Evolutionary conservation across 2,797 vertebrate species (phyloP), one percentile per base, ranked within the genome.

Genomic region (Neosilurus hyrtlii): DNA sequence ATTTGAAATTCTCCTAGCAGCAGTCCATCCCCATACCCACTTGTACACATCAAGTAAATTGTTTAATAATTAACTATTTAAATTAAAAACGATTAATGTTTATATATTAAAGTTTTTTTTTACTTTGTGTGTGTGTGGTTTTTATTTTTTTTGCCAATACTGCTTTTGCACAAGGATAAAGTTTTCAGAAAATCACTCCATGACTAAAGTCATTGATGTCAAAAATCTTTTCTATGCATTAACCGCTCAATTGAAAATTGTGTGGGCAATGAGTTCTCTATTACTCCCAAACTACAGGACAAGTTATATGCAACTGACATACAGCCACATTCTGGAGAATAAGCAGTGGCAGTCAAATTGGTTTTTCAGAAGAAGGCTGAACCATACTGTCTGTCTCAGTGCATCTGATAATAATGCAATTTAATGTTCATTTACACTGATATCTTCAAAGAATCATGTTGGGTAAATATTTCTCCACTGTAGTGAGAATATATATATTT

Each of bases 1-100:
- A 81, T 82, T 83, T 52, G 73, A 79, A 54, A 86, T 82, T 82
- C 78, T 51, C 24, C 57, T 26, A 57, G 78, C 37, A 79, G 62
- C 56, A 30, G 16, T 73, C 15, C n/a, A 9, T 15, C n/a, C 43
- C 43, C 43, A 43, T 43, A 43, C 43, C 43, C 43, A 43, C 8
- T 43, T 43, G 14, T 52, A 26, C 2, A 52, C 16, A 7, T 15
- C 7, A 0, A 24, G 14, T 71, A 52, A 71, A 51, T 24, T 59
- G 57, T 59, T 66, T 24, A 14, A 14, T 51, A 6, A 52, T 52
- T 24, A 7, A 52, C 52, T 52, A 16, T 9, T 72, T 18, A 14
- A 26, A 51, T 71, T 51, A 22, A 59, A 6, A 8, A 16, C 6
- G 57, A 52, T 52, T 14, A n/a, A 49, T 3, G 43, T 37, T 67